phyloP scores from a whole-genome alignment of 2,797 vertebrate genomes.

The Scyliorhinus canicula region DNA sequence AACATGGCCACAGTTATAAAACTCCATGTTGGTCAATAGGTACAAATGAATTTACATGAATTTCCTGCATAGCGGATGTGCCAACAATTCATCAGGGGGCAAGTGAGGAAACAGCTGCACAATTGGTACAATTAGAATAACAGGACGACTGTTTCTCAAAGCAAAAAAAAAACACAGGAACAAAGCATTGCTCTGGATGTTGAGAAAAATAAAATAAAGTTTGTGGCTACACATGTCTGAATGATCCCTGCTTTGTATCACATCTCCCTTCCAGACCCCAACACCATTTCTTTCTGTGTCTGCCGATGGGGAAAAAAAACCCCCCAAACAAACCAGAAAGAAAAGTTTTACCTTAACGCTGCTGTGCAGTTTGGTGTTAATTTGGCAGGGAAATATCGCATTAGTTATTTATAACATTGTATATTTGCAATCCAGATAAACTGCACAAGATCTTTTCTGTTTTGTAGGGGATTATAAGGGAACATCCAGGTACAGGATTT shows the following conservation, averaged over 20 bases:
- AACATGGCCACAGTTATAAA: background rate
- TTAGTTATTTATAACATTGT: too few relatives aligned
- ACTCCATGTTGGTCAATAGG: too few relatives aligned
- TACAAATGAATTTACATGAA: background rate
- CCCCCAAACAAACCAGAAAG: too few relatives aligned
- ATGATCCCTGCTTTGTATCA: background rate
- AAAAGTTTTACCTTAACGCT: too few relatives aligned
- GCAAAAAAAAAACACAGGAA: background rate
- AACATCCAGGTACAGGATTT: too few relatives aligned
- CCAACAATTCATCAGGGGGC: background rate
- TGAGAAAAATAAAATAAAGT: background rate
- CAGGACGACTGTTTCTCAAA: background rate
- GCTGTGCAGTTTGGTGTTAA: too few relatives aligned
- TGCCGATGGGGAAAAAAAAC: too few relatives aligned
- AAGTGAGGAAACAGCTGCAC: background rate
- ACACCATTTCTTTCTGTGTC: background rate
- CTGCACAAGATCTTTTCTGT: too few relatives aligned
- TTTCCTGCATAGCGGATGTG: background rate
- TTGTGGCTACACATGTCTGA: background rate
- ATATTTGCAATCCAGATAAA: too few relatives aligned
- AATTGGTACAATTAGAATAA: background rate
- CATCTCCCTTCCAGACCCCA: background rate
- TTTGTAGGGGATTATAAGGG: too few relatives aligned
- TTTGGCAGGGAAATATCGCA: too few relatives aligned
- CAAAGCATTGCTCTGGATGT: background rate